phyloP scores from a whole-genome alignment of 2,113 vertebrate species.

The Marcusenius ussheri region DNA sequence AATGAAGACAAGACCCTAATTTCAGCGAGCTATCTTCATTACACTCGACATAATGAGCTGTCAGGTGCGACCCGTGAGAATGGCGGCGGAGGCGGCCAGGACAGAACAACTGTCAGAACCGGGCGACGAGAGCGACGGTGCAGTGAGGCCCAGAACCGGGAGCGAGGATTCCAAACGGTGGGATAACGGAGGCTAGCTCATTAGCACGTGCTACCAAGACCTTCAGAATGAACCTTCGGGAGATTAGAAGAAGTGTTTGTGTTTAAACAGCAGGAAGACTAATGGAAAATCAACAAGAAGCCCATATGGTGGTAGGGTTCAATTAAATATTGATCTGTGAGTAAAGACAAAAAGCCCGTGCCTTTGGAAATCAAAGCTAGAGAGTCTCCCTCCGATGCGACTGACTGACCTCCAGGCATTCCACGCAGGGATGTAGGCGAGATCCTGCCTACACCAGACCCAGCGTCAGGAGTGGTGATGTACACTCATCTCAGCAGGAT shows the following conservation, averaged over 20 bases:
- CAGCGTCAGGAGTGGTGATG: not conserved
- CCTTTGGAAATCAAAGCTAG: not conserved
- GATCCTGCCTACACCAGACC: not conserved
- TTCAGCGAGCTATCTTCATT: slow-evolving; percentile 11
- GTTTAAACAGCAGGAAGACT: not conserved
- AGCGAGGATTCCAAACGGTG: not conserved
- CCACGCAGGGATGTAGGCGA: not conserved
- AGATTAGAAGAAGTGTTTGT: not conserved
- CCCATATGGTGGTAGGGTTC: not conserved
- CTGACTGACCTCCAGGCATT: not conserved
- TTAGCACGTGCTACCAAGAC: not conserved
- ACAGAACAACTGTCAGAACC: slow-evolving; percentile 1
- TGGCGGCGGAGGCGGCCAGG: not conserved
- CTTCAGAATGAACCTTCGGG: not conserved
- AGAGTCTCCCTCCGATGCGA: not conserved
- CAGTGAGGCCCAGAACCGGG: not conserved
- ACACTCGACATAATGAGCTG: slow-evolving; percentile 17
- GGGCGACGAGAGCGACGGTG: not conserved
- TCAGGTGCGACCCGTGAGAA: not conserved
- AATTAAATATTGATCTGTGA: not conserved
- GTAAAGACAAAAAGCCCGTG: not conserved
- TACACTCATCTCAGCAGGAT: not conserved
- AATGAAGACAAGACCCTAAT: not conserved
- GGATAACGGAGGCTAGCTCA: not conserved
- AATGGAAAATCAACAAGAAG: slow-evolving; percentile 4